Conservation (phyloP, 2,797 vertebrate species). For the Phaenicophaeus curvirostris region DNA sequence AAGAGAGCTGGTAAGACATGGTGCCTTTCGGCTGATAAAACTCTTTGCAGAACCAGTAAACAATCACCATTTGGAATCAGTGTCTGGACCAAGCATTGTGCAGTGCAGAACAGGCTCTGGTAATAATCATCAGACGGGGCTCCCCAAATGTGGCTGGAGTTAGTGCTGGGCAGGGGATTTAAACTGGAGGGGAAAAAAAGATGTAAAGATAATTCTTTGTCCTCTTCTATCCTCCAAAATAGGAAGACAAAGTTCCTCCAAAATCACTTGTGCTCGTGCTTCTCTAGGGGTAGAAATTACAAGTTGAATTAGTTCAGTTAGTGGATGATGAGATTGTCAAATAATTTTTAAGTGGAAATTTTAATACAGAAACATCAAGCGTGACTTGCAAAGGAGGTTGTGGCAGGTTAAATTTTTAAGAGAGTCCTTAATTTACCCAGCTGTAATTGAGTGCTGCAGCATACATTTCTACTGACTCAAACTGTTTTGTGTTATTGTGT, state of each 20-base stretch:
- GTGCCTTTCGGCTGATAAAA: not conserved
- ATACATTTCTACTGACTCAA: not conserved
- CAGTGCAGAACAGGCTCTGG: not conserved
- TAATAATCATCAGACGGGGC: not conserved
- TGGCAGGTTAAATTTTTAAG: not conserved
- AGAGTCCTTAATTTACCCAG: constrained; percentile 3
- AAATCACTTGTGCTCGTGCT: not conserved
- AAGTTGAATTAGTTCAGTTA: not conserved
- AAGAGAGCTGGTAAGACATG: not conserved
- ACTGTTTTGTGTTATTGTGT: constrained; percentile 11
- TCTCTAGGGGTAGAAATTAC: not conserved
- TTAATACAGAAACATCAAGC: not conserved
- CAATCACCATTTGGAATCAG: not conserved
- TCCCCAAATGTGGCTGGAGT: not conserved
- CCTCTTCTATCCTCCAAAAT: not conserved
- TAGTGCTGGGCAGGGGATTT: not conserved
- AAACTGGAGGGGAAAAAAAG: not conserved
- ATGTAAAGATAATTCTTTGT: not conserved
- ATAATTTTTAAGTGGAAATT: not conserved
- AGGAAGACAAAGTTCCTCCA: not conserved
- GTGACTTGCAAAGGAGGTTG: not conserved
- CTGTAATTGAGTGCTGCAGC: not conserved
- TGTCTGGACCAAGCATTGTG: not conserved
- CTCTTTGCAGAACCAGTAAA: not conserved
- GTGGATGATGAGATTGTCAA: not conserved